Evolutionary conservation across 1,140 invertebrate species (phyloP), one percentile per base, ranked within the genome.

Genomic region (Steinernema feltiae): DNA sequence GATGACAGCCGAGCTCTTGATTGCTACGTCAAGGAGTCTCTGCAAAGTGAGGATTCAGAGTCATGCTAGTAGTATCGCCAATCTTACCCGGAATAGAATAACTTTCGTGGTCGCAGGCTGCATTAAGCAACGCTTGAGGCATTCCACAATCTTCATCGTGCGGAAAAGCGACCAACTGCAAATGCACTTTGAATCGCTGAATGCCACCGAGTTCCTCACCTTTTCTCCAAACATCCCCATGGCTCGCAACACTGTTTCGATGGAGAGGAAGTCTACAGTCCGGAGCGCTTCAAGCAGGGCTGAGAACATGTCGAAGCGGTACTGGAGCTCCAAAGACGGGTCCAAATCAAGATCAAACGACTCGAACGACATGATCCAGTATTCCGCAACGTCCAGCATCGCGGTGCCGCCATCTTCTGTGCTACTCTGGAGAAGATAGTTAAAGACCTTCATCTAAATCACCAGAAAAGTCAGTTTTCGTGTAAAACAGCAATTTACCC

Each of bases 401-500:
- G 7, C 12, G 7, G 15, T 63, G 24, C 53, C 53, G 53, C 24
- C 2, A 27, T 63, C 53, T 12, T 63, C 53, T 7, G 15, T 21
- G 24, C 53, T 15, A 3, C 53, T 27, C 24, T 27, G 53, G 15
- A 63, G 53, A 7, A 63, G 24, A 63, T 63, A 27, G 24, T 63
- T 63, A 27, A 63, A 63, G 53, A 63, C 15, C 24, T 63, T 63
- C 53, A 63, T 63, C 53, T 63, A 27, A 46, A 46, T n/a, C 41
- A 12, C n/a, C 53, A 63, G 24, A 63, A 18, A 41, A 41, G 35
- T 18, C 7, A 41, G 18, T 41, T 41, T 7, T 7, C 35, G 35
- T 7, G 18, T 7, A 41, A 18, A 63, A 63, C 35, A 18, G 7
- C 7, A 41, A 41, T 18, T 41, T 18, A 63, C 53, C 53, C 24